Base-by-base conservation (phyloP, 2,113 vertebrate genomes). In the Falco punctatus region DNA sequence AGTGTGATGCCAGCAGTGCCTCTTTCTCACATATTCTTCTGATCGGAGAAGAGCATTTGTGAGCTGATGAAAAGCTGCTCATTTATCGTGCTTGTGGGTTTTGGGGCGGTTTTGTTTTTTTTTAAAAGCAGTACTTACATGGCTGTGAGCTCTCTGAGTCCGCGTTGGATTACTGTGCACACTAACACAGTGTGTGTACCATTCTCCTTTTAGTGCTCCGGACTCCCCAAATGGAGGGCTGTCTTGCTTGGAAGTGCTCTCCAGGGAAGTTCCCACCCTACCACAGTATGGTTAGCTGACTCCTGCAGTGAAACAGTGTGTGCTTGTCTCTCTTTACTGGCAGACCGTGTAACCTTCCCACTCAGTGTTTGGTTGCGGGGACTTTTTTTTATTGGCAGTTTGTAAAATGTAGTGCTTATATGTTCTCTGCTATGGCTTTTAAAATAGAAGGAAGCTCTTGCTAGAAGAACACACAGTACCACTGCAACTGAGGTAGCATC, bases 391-490 rank as follows among this genome's bases (percentile, higher is more conserved):
- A 49, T 64, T 94, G 92, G 62, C 78, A 92, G 73, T 70, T 44
- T 61, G 46, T 81, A 35, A 78, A 83, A 78, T 54, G 57, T 87
- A 61, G 42, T n/a, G 28, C 72, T 77, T 83, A 2, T n/a, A 28
- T 38, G 38, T 83, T 93, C 81, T 89, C 69, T 90, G 40, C 57
- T 49, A 4, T 58, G 78, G 70, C 55, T 92, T 92, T 87, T 74
- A 89, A 91, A 93, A 94, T 54, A 96, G 81, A 93, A 78, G 59
- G 40, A 81, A 78, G 57, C 73, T 92, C 65, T 79, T 74, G 30
- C 49, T 90, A 54, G 65, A 61, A 38, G 89, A 92, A 88, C 88
- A 84, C 51, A 22, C 61, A 81, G 77, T 91, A 46, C 80, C 30
- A 18, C 73, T 78, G 83, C 88, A 83, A 55, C 77, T 81, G 57